Evolutionary conservation across 1,140 invertebrate species (phyloP), one percentile per base, ranked within the genome.

Genomic region (Bombus fervidus): DNA sequence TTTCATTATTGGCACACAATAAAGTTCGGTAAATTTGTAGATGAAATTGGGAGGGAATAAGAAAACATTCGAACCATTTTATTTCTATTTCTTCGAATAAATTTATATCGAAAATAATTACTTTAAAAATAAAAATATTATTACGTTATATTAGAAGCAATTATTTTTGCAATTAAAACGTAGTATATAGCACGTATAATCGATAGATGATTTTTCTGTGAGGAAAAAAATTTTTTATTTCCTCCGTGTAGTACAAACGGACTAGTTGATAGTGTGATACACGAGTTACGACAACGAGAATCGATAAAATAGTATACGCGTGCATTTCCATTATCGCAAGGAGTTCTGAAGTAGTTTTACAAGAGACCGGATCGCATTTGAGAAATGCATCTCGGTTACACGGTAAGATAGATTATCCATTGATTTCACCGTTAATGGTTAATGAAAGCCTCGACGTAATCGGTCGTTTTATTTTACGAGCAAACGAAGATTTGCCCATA

Each of bases 321-420:
- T 88, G 74, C 59, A 71, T 89, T 83, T 37, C 71, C 76, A 64
- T 87, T 89, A 81, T 81, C 69, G 43, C 87, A 85, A 79, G 68
- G 74, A 88, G 64, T 89, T 89, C 75, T 85, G 78, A 85, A 81
- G 79, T 85, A 85, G 78, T 81, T 81, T 68, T 39, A 37, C 72
- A 74, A 73, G 28, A 43, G 57, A 66, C 59, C 69, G 31, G 69
- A 31, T 85, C 37, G 79, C 84, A 81, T 74, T 85, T 18, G 57
- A 47, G 68, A 43, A 71, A 73, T 80, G 83, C 68, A 39, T 80
- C 68, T 47, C 68, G 83, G 83, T 80, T 72, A 47, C 39, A 85
- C 83, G 83, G 83, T 85, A 85, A 85, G 83, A 43, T 78, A 85
- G 68, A 79, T 62, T n/a, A 72, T 85, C 34, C 47, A 85, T 80